These are phyloP conservation scores for Microcebus murinus DNA, from an alignment of 2,113 vertebrate species.

Conservation along the genomic window DNA sequence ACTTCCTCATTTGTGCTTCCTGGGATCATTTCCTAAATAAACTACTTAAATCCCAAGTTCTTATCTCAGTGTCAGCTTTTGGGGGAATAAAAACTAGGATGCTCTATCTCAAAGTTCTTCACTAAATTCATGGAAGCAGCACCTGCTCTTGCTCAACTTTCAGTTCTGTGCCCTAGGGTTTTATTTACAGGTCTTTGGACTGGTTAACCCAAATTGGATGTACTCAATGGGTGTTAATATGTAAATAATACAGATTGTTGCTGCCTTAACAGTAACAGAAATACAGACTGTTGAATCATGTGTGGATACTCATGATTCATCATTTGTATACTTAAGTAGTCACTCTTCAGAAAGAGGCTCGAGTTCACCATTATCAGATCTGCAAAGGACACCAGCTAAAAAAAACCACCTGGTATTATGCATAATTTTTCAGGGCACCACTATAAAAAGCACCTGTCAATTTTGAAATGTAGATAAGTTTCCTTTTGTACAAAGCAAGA, in stretches of 20 bases:
- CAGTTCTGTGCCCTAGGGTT: background rate
- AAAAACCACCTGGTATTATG: background rate
- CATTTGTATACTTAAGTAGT: background rate
- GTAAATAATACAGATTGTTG: background rate
- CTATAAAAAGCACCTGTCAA: constrained; percentile 32
- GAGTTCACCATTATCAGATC: background rate
- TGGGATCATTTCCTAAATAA: background rate
- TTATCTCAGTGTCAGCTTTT: background rate
- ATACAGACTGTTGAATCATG: background rate
- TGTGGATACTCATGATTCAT: background rate
- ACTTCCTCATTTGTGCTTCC: background rate
- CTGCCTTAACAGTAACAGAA: background rate
- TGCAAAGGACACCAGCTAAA: background rate
- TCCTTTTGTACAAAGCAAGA: constrained; percentile 49
- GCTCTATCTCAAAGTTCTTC: background rate
- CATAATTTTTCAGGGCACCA: background rate
- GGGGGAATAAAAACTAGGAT: background rate
- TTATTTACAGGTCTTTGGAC: background rate
- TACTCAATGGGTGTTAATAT: background rate
- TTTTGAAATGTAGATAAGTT: constrained; percentile 54
- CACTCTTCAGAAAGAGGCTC: constrained; percentile 47
- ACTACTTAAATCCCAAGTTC: background rate
- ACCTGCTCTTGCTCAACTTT: background rate
- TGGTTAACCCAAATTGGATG: background rate
- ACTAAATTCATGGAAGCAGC: background rate